phyloP scores from a whole-genome alignment of 2,113 vertebrate species.

The Rutilus rutilus region DNA sequence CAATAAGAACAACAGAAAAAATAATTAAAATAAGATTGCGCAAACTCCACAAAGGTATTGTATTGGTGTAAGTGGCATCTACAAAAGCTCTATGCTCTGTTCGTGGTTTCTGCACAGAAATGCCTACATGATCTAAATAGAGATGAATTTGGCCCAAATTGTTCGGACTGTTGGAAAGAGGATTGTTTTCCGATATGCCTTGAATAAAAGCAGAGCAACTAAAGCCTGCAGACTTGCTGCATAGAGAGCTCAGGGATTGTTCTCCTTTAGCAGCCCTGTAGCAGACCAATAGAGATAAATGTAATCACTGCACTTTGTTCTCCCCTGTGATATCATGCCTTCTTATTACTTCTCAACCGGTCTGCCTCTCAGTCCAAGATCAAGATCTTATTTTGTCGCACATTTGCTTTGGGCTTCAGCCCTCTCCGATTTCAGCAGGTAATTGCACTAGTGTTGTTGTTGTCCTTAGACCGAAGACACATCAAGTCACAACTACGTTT shows the following conservation, averaged over 20 bases:
- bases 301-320: conserved; percentile 78
- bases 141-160: neutral
- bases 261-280: conserved; percentile 64
- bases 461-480: conserved; percentile 17
- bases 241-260: conserved; percentile 63
- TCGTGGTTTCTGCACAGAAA: neutral
- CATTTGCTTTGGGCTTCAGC: conserved; percentile 64
- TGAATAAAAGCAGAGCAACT: conserved; percentile 62
- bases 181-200: conserved; percentile 60
- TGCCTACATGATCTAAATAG: neutral
- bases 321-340: conserved; percentile 70
- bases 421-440: conserved; percentile 63
- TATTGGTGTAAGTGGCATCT: no score
- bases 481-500: neutral
- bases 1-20: neutral
- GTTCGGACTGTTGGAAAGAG: neutral
- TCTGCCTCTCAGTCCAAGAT: conserved; percentile 64
- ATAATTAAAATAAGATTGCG: neutral
- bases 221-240: conserved; percentile 52
- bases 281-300: conserved; percentile 75
- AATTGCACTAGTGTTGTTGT: conserved; percentile 60
- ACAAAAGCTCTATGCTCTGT: neutral
- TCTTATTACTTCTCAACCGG: conserved; percentile 69
- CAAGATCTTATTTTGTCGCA: conserved; percentile 73
- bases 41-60: neutral